Conservation (phyloP, 2,113 vertebrate species). For the Elephantulus edwardii region DNA sequence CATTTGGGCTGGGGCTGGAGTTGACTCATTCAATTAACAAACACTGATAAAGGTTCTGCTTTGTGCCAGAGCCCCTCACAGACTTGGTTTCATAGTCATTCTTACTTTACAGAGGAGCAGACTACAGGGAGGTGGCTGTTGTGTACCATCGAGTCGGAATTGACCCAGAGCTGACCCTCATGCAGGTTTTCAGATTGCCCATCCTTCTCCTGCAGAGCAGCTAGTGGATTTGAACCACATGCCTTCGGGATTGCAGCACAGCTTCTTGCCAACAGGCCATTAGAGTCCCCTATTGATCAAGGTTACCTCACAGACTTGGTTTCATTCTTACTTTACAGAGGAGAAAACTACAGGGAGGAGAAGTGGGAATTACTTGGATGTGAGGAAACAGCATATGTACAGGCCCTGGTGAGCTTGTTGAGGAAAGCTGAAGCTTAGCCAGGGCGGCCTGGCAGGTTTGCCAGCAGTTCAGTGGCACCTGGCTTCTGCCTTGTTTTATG, state of each 20-base stretch:
- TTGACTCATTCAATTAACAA: neutral
- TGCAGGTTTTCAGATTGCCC: no score
- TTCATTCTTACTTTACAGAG: neutral
- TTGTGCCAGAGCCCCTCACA: neutral
- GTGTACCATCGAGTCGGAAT: no score
- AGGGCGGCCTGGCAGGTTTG: neutral
- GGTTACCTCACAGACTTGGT: neutral
- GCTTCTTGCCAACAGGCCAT: no score
- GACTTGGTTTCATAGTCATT: neutral
- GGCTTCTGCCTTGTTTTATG: neutral
- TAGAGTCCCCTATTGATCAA: no score
- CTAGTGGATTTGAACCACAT: no score
- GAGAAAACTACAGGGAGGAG: neutral
- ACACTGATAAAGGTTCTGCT: neutral
- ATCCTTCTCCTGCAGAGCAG: no score
- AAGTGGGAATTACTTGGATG: neutral
- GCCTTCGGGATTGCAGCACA: no score
- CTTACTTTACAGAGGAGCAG: neutral
- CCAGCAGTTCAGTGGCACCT: neutral
- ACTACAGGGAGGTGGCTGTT: neutral
- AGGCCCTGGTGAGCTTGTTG: neutral
- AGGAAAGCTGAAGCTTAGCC: neutral
- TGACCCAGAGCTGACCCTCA: no score
- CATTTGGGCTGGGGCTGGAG: neutral
- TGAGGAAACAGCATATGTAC: neutral